phyloP scores from a whole-genome alignment of 1,140 invertebrate genomes.

The Bombus breviceps region DNA sequence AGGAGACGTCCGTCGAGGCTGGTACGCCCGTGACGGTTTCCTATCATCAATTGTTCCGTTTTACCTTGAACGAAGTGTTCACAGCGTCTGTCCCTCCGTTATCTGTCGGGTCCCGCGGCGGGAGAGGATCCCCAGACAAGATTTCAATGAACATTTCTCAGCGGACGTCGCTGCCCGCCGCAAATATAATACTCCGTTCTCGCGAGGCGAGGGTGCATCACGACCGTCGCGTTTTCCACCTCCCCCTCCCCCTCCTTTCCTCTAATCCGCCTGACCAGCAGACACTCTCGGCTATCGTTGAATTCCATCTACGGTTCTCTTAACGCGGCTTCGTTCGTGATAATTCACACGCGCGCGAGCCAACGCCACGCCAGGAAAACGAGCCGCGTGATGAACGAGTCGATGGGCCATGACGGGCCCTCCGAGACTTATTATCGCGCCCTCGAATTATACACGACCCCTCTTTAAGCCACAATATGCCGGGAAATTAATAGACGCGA shows the following conservation, averaged over 20 bases:
- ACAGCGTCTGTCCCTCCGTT: background rate
- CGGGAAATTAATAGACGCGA: slow-evolving; percentile 29
- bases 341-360: slow-evolving; percentile 51
- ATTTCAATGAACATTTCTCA: slow-evolving; percentile 66
- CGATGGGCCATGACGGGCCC: slow-evolving; percentile 37
- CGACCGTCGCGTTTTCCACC: background rate
- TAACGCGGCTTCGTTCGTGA: slow-evolving; percentile 29
- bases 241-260: background rate
- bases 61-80: slow-evolving; percentile 35
- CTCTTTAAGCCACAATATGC: slow-evolving; percentile 2
- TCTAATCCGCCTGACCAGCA: slow-evolving; percentile 36
- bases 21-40: slow-evolving; percentile 51
- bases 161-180: slow-evolving; percentile 20
- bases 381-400: slow-evolving; percentile 38
- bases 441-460: background rate
- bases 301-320: slow-evolving; percentile 56
- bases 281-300: slow-evolving; percentile 29
- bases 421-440: slow-evolving; percentile 31
- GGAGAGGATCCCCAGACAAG: slow-evolving; percentile 41
- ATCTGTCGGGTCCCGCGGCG: background rate
- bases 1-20: slow-evolving; percentile 44
- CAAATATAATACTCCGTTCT: slow-evolving; percentile 48
- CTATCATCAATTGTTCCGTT: slow-evolving; percentile 66
- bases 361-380: slow-evolving; percentile 15
- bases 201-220: background rate